Evolutionary conservation across 1,140 invertebrate species (phyloP), one percentile per base, ranked within the genome.

Genomic region (Homarus americanus): DNA sequence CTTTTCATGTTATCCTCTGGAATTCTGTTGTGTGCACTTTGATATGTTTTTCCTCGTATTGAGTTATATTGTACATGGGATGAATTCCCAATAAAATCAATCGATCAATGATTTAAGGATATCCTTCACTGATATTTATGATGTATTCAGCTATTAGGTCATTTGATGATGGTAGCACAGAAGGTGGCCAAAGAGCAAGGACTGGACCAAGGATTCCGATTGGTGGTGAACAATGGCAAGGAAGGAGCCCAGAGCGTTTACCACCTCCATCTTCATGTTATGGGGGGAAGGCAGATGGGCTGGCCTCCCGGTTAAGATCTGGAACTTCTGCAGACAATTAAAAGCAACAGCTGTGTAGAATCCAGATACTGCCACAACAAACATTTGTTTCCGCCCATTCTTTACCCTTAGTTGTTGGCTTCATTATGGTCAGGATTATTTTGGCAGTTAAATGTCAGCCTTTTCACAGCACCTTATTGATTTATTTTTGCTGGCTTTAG

Each of bases 241-340:
- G 94, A 98, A 93, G 98, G 98, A 38, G 96, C 96, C 69, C 98
- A 99, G 93, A 98, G 97, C 73, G 98, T 99, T 53, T 98, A 97
- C 94, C 98, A 99, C 94, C 95, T 99, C 28, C 98, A 99, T 94
- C 94, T 99, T 66, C 98, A 99, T 94, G 97, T 99, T 91, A 94
- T 99, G 10, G 99, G 98, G 85, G 98, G 98, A 32, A 95, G 98
- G 69, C 99, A 99, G 95, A 95, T 99, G 96, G 94, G 96, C 76
- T 99, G 98, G 98, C 98, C 98, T 49, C 98, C 98, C 82, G 98
- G 98, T 82, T 99, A 93, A 66, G 7, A 0, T 20, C n/a, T n/a
- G n/a, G n/a, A n/a, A n/a, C n/a, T n/a, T n/a, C n/a, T n/a, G n/a
- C n/a, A n/a, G n/a, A n/a, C n/a, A n/a, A n/a, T n/a, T n/a, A n/a